Conservation (phyloP, 2,113 vertebrate species). For the Seriola aureovittata region DNA sequence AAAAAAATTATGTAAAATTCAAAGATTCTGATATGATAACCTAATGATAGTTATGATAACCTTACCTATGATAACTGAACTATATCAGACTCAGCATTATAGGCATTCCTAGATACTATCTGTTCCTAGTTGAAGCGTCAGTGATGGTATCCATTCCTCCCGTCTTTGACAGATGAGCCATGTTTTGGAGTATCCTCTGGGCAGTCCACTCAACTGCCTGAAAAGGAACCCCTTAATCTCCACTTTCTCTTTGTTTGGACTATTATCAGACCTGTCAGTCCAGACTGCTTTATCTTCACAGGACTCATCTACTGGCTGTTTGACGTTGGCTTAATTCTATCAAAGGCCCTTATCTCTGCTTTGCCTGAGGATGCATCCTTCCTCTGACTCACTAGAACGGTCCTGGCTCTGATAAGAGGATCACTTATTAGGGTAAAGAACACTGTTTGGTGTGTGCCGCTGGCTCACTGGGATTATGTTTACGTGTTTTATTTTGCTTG, state of each 20-base stretch:
- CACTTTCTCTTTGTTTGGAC: constrained; percentile 84
- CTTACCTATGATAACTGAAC: constrained; percentile 8
- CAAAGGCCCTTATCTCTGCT: constrained; percentile 77
- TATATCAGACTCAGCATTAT: constrained; percentile 32
- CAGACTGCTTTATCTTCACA: constrained; percentile 76
- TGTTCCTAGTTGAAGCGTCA: constrained; percentile 45
- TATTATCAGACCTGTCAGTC: constrained; percentile 80
- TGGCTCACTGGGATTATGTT: not conserved
- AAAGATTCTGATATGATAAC: constrained; percentile 5
- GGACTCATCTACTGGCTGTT: constrained; percentile 76
- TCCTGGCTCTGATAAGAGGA: constrained; percentile 39
- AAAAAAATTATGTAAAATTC: not conserved
- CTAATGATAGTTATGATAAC: not conserved
- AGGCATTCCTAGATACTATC: constrained; percentile 69
- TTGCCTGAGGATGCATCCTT: constrained; percentile 74
- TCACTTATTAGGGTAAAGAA: constrained; percentile 40
- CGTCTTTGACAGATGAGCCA: constrained; percentile 77
- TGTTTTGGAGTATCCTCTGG: constrained; percentile 76
- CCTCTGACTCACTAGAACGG: constrained; percentile 46
- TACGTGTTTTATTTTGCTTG: constrained; percentile 19
- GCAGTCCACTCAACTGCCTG: constrained; percentile 79
- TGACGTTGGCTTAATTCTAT: constrained; percentile 79
- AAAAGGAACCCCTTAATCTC: constrained; percentile 82
- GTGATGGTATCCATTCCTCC: constrained; percentile 73
- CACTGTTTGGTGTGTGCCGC: constrained; percentile 13